A percentile compares a stretch with the other conserved stretches of the same genome.
Evolutionary conservation across 2,888 invertebrate genomes (phyloP).

Genomic region (Chrysodeixis includens): DNA sequence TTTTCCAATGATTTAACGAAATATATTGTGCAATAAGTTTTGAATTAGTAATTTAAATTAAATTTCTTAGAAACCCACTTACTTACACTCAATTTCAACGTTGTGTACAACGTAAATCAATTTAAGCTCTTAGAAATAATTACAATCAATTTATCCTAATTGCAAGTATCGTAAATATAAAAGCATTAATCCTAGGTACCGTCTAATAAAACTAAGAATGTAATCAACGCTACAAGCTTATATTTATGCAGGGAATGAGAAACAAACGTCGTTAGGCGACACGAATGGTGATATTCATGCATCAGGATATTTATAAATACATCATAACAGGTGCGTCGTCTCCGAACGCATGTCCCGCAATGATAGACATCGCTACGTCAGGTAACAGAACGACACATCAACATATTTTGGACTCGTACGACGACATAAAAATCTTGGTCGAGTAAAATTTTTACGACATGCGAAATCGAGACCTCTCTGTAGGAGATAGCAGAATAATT

Average conservation of each 20-base stretch:
- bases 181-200: too few species aligned
- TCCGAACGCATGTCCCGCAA: conserved; percentile 70
- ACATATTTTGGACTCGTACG: conserved; percentile 68
- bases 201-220: neutral
- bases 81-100: too few species aligned
- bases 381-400: conserved; percentile 66
- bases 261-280: conserved; percentile 61
- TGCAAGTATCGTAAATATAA: too few species aligned
- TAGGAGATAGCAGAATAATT: conserved; percentile 73
- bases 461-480: conserved; percentile 73
- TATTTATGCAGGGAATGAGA: conserved; percentile 57
- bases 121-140: too few species aligned
- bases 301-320: conserved; percentile 75
- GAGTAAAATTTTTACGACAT: conserved; percentile 77
- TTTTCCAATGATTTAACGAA: too few species aligned
- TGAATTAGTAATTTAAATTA: too few species aligned
- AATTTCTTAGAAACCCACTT: too few species aligned
- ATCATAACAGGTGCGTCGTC: conserved; percentile 75
- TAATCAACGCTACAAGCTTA: conserved; percentile 17
- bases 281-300: conserved; percentile 62
- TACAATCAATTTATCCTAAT: too few species aligned
- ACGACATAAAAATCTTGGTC: conserved; percentile 72
- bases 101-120: too few species aligned
- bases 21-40: too few species aligned
- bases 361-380: conserved; percentile 69